Conservation (phyloP, 1,140 invertebrate genomes). For the Lepidotrigona ventralis region DNA sequence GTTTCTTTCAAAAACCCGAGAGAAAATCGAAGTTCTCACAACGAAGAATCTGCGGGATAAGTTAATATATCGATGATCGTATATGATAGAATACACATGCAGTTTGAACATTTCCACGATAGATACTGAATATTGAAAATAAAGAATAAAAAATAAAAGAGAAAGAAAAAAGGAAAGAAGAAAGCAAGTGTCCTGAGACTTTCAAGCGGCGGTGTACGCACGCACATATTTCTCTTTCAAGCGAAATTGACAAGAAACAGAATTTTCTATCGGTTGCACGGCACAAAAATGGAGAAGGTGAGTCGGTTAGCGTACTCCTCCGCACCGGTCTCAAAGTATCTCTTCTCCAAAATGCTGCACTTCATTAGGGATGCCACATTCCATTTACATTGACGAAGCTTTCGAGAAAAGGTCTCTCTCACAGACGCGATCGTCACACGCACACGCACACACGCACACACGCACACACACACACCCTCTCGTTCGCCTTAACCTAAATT, state of each 20-base stretch:
- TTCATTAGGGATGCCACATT: conserved; percentile 80
- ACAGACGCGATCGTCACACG: conserved; percentile 39
- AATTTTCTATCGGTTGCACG: neutral
- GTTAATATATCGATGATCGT: too few species aligned
- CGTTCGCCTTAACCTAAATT: conserved; percentile 44
- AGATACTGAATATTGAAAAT: too few species aligned
- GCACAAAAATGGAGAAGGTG: neutral
- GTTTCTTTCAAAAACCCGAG: neutral
- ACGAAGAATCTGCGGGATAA: too few species aligned
- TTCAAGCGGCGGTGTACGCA: too few species aligned
- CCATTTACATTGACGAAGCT: conserved; percentile 80
- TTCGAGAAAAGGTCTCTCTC: conserved; percentile 75
- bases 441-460: too few species aligned
- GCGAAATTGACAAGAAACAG: neutral
- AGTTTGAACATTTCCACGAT: too few species aligned
- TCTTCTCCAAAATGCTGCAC: conserved; percentile 77
- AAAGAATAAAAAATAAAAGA: too few species aligned
- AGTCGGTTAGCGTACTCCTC: conserved; percentile 49
- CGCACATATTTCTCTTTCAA: neutral
- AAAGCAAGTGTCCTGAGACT: too few species aligned
- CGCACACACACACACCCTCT: conserved; percentile 17
- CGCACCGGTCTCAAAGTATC: conserved; percentile 59
- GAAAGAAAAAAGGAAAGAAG: too few species aligned
- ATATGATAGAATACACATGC: too few species aligned
- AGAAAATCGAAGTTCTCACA: too few species aligned